phyloP scores from a whole-genome alignment of 2,888 invertebrate species.

The Oconnorella tubifera region DNA sequence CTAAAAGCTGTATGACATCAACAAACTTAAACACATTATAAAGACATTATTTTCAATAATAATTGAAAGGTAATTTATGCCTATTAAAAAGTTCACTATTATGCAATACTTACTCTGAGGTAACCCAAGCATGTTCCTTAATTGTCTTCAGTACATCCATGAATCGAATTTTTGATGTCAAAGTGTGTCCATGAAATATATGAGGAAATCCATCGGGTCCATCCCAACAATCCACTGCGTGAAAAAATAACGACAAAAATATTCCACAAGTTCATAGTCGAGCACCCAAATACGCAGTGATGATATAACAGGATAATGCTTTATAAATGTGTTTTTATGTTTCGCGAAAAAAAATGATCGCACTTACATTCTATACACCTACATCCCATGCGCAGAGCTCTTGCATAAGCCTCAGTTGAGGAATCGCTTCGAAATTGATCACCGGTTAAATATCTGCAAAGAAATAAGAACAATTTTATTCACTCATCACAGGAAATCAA shows the following conservation, averaged over 20 bases:
- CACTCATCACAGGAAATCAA: too few species aligned
- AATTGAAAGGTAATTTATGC: too few species aligned
- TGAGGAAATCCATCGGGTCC: conserved; percentile 78
- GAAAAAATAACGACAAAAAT: too few species aligned
- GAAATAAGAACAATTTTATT: background rate
- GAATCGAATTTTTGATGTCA: conserved; percentile 90
- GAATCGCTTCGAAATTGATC: conserved; percentile 97
- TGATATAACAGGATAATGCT: too few species aligned
- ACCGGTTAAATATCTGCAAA: conserved; percentile 80
- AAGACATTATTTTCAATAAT: too few species aligned
- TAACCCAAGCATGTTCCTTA: conserved; percentile 75
- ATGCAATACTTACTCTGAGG: conserved; percentile 64
- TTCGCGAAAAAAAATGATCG: too few species aligned
- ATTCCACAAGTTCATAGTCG: too few species aligned
- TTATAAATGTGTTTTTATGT: too few species aligned
- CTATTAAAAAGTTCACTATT: too few species aligned
- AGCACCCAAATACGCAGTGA: too few species aligned
- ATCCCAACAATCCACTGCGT: conserved; percentile 94
- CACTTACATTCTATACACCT: conserved; percentile 79
- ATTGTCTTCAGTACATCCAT: conserved; percentile 75
- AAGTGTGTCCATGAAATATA: conserved; percentile 92
- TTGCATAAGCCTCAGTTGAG: conserved; percentile 88
- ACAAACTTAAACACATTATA: too few species aligned
- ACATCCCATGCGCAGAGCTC: conserved; percentile 86
- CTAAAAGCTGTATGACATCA: too few species aligned